Evolutionary conservation across 2,797 vertebrate species (phyloP).

Genomic region (Eulemur albifrons): DNA sequence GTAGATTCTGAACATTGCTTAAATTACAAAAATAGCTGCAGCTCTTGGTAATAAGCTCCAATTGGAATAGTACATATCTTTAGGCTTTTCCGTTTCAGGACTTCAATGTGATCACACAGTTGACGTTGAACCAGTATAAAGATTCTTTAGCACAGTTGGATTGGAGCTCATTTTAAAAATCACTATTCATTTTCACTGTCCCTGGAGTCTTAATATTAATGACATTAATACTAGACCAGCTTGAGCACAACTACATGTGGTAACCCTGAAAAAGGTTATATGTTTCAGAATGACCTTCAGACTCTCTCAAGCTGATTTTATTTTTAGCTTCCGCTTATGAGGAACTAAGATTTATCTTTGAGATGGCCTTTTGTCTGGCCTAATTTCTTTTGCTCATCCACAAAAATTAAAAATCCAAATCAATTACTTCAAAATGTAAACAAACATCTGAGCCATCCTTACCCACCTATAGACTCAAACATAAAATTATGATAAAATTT

Average conservation of each 20-base stretch:
- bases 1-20: too few species aligned
- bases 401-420: background rate
- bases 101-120: background rate
- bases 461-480: background rate
- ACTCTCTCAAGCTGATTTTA: background rate
- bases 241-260: background rate
- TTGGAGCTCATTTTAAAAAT: background rate
- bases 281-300: background rate
- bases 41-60: background rate
- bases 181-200: background rate
- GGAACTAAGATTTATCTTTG: background rate
- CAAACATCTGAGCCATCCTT: background rate
- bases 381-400: background rate
- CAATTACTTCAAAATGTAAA: background rate
- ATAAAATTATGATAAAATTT: background rate
- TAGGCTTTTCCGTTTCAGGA: background rate
- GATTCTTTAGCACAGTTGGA: background rate
- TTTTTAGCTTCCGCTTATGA: background rate
- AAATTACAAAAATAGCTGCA: too few species aligned
- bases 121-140: background rate
- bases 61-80: background rate
- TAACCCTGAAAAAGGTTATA: background rate
- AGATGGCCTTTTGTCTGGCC: background rate
- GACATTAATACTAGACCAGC: background rate
- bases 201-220: background rate